These are phyloP conservation scores for Agrenia bidenticulata DNA, from an alignment of 2,888 invertebrate species.

Conservation along the genomic window DNA sequence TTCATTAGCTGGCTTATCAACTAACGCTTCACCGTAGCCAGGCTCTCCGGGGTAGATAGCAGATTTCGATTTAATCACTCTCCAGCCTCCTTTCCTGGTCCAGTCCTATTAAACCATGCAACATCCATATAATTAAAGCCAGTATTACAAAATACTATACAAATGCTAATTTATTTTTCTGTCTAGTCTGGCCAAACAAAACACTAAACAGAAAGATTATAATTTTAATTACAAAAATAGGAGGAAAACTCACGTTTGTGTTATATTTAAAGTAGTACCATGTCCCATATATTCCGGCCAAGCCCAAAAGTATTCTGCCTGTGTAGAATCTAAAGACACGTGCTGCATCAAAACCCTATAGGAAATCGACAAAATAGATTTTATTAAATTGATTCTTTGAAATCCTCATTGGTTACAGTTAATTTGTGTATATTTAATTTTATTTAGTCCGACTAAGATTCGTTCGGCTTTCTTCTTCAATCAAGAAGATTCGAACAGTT, in stretches of 20 bases:
- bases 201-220: not conserved
- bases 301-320: constrained; percentile 64
- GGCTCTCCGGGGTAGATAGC: constrained; percentile 67
- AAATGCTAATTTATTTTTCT: not conserved
- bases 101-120: constrained; percentile 69
- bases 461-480: no score
- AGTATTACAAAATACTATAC: not conserved
- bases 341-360: constrained; percentile 66
- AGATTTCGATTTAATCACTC: constrained; percentile 62
- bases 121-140: not conserved
- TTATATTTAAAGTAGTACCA: constrained; percentile 83
- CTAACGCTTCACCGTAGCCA: constrained; percentile 66
- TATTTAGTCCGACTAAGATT: no score
- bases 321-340: constrained; percentile 63
- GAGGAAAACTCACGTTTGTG: constrained; percentile 70
- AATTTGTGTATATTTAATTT: no score
- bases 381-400: no score
- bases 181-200: no score
- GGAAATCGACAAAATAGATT: constrained; percentile 21
- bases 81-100: constrained; percentile 75
- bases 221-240: no score
- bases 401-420: no score
- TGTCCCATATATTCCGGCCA: constrained; percentile 60
- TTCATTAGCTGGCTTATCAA: constrained; percentile 63
- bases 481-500: no score